phyloP scores from a whole-genome alignment of 2,797 vertebrate species.

The Tokudaia muenninki region DNA sequence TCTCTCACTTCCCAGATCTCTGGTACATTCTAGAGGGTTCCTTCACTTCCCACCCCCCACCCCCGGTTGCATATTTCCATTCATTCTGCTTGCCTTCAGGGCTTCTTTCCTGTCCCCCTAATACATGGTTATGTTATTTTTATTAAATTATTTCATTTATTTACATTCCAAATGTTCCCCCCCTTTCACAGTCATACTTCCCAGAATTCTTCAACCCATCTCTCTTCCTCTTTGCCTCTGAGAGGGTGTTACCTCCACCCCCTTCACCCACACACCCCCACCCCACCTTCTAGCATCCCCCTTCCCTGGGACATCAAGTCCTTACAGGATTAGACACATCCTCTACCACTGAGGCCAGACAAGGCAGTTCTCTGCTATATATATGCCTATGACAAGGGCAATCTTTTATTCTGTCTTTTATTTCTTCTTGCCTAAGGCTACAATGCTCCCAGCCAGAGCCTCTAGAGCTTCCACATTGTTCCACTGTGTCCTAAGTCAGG shows the following conservation, averaged over 20 bases:
- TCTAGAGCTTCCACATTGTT: not conserved
- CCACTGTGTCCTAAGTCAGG: not conserved
- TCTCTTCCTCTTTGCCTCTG: not conserved
- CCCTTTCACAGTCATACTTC: not conserved
- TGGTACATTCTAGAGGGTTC: not conserved
- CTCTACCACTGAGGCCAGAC: not conserved
- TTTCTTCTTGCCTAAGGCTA: constrained; percentile 24
- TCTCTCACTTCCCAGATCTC: not conserved
- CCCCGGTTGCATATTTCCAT: not conserved
- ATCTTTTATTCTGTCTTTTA: constrained; percentile 37
- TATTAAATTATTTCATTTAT: not conserved
- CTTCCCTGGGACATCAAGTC: not conserved
- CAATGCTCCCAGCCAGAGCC: not conserved
- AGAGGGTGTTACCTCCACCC: not conserved
- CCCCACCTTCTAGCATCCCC: not conserved
- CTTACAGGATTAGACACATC: not conserved
- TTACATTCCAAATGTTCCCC: not conserved
- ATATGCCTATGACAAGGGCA: not conserved
- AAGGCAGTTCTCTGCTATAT: not conserved
- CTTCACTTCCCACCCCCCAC: not conserved
- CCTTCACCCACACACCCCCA: not conserved
- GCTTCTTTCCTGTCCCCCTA: not conserved
- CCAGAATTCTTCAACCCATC: not conserved
- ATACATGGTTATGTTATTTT: not conserved
- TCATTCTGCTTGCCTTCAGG: not conserved